Conservation (phyloP, 2,797 vertebrate genomes). For the Sebastes variabilis region DNA sequence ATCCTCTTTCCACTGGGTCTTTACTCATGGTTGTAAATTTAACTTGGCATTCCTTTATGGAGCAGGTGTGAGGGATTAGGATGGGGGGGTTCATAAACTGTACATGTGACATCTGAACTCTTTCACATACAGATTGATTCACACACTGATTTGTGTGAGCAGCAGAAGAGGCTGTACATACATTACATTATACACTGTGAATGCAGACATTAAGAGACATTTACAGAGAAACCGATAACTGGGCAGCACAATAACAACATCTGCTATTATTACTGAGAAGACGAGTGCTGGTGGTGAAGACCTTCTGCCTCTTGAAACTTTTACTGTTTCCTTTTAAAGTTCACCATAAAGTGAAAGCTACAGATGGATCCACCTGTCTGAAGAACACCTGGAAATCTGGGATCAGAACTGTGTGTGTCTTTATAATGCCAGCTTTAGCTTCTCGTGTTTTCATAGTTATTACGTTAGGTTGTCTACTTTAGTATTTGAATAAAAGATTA, state of each 20-base stretch:
- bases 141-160: slow-evolving; percentile 4
- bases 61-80: slow-evolving; percentile 93
- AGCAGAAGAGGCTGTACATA: background rate
- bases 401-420: background rate
- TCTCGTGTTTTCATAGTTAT: background rate
- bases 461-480: background rate
- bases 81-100: slow-evolving; percentile 38
- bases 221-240: background rate
- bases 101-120: slow-evolving; percentile 72
- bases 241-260: background rate
- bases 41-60: slow-evolving; percentile 88
- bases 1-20: slow-evolving; percentile 86
- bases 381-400: background rate
- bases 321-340: slow-evolving; percentile 6
- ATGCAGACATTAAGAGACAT: background rate
- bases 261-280: background rate
- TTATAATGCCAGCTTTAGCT: background rate
- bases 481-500: background rate
- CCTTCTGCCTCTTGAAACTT: background rate
- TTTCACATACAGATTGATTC: slow-evolving; percentile 42
- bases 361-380: background rate
- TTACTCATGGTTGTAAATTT: slow-evolving; percentile 88
- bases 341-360: background rate
- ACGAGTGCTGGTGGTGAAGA: background rate
- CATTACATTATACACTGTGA: background rate